Evolutionary conservation across 2,113 vertebrate species (phyloP).

Genomic region (Pantherophis guttatus): DNA sequence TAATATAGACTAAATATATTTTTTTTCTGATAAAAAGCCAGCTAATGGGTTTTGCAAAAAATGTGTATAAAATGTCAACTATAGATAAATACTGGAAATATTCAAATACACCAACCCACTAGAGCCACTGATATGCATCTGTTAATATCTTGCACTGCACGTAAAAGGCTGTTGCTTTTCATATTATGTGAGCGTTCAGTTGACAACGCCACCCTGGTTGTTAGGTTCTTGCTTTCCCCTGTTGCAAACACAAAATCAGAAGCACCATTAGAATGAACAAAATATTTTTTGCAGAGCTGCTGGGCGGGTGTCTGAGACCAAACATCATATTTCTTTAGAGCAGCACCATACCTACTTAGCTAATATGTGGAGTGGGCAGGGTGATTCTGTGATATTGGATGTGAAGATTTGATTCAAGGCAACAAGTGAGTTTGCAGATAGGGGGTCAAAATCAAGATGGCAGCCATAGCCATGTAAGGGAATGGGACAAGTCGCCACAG

Average conservation of each 20-base stretch:
- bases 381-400: neutral
- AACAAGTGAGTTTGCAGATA: neutral
- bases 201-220: neutral
- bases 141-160: constrained; percentile 52
- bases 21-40: constrained; percentile 27
- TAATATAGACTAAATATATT: constrained; percentile 36
- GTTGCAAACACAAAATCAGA: neutral
- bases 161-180: constrained; percentile 45
- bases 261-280: constrained; percentile 19
- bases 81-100: constrained; percentile 52
- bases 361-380: neutral
- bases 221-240: neutral
- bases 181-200: neutral
- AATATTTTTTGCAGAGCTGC: neutral
- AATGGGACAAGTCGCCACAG: no score
- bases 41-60: constrained; percentile 55
- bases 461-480: neutral
- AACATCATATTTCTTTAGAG: neutral
- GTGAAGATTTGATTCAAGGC: neutral
- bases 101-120: constrained; percentile 29
- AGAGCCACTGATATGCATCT: constrained; percentile 40
- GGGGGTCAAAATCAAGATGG: neutral
- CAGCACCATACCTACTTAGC: neutral
- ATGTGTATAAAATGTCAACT: constrained; percentile 52
- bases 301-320: neutral